phyloP scores from a whole-genome alignment of 2,888 invertebrate species.

The Ariolimax columbianus region DNA sequence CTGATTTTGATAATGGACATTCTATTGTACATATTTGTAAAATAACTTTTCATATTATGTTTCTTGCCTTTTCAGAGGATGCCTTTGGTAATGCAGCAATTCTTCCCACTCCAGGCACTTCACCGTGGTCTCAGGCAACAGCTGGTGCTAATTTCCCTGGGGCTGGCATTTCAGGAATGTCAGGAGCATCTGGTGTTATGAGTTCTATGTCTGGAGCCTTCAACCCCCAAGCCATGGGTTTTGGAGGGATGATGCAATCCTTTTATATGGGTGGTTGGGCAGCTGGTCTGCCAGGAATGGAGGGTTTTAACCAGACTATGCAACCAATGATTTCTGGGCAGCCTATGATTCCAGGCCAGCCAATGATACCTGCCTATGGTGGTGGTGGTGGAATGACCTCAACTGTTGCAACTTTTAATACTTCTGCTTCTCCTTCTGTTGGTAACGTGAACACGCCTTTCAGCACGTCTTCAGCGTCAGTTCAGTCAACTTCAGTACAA shows the following conservation, averaged over 20 bases:
- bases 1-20: too few species aligned
- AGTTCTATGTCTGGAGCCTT: neutral
- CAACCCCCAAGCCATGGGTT: constrained; percentile 41
- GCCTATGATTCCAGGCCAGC: constrained; percentile 48
- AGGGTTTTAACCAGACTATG: constrained; percentile 43
- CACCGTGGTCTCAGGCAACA: constrained; percentile 31
- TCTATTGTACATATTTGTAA: too few species aligned
- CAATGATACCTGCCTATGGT: constrained; percentile 39
- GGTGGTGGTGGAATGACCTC: constrained; percentile 2
- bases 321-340: constrained; percentile 45
- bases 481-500: constrained; percentile 1
- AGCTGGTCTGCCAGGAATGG: constrained; percentile 47
- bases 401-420: constrained; percentile 31
- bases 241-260: constrained; percentile 51
- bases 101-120: neutral
- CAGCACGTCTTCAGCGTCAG: constrained; percentile 1
- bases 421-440: constrained; percentile 15
- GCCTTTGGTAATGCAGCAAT: constrained; percentile 20
- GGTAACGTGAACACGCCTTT: constrained; percentile 28
- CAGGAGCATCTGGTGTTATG: constrained; percentile 23
- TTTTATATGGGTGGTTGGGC: constrained; percentile 48
- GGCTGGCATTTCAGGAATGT: constrained; percentile 33
- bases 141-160: constrained; percentile 24
- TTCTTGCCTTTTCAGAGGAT: constrained; percentile 24
- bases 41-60: neutral